Evolutionary conservation across 2,888 invertebrate species (phyloP), one percentile per base, ranked within the genome.

Genomic region (Odiellus spinosus): DNA sequence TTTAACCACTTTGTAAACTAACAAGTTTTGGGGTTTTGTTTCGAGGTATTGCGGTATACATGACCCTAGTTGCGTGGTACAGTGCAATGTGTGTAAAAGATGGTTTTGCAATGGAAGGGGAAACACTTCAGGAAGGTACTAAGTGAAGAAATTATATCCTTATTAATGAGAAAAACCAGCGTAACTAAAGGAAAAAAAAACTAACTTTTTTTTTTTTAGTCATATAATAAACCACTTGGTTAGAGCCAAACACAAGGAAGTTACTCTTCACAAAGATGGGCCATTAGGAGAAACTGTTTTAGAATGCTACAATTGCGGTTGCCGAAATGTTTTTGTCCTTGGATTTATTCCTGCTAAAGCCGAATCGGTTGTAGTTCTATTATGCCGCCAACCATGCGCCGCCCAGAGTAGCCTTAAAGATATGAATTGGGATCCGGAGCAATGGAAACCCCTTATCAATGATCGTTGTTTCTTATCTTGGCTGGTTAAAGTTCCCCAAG

Each of bases 81-180:
- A 88, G 81, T 99, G 98, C 69, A 95, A 95, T 65, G 77, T 86
- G 51, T 98, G 98, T 65, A 91, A 90, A 65, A 95, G 96, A 65
- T 99, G 98, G 98, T 99, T 99, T 65, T 99, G 98, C 67, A 99
- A 99, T 72, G 96, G 95, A 1, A 77, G 95, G 48, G 96, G 96
- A 14, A 93, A 88, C 63, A 95, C 95, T 1, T 91, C 93, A 1
- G 96, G 90, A 57, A 72, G 66, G 71, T 70, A 56, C 44, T n/a
- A n/a, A n/a, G n/a, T n/a, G 19, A 40, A 38, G 12, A 35, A 12
- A 40, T 12, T 35, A 26, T 46, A 40, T 36, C 11, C 11, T 33
- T 12, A 14, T 40, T 38, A 12, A 11, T 36, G 11, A 34, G 20
- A 10, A n/a, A n/a, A n/a, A n/a, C n/a, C n/a, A n/a, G n/a, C n/a